Percentiles rank a stretch among this genome's conserved stretches.
These are phyloP conservation scores for Micoletzkya japonica DNA, from an alignment of 2,888 invertebrate genomes.

Conservation along the genomic window DNA sequence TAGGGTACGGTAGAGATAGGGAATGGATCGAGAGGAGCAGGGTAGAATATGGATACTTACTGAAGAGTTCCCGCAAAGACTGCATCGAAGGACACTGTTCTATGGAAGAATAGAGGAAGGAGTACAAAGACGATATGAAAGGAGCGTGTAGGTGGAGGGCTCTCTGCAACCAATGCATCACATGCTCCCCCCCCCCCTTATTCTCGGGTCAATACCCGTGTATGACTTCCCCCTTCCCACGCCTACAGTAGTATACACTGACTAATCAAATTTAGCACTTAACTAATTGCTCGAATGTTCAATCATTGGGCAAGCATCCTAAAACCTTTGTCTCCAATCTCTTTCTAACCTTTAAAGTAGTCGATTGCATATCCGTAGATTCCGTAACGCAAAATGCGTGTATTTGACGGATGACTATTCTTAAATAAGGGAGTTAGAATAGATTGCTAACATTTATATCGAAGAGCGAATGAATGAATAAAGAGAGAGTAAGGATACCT, in stretches of 20 bases:
- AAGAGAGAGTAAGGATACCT: constrained; percentile 31
- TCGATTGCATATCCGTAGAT: constrained; percentile 36
- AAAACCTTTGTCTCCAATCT: background rate
- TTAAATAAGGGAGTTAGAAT: background rate
- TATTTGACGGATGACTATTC: constrained; percentile 33
- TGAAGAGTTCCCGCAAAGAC: constrained; percentile 35
- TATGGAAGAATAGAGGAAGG: constrained; percentile 39
- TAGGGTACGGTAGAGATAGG: background rate
- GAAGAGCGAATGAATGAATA: too few species aligned
- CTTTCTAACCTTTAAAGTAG: constrained; percentile 33
- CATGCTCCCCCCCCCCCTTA: background rate
- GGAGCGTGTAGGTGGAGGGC: constrained; percentile 37
- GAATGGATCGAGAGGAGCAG: background rate
- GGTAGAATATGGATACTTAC: constrained; percentile 28
- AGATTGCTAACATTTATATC: too few species aligned
- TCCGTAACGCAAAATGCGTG: constrained; percentile 41
- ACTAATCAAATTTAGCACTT: too few species aligned
- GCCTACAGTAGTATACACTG: too few species aligned
- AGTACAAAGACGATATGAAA: constrained; percentile 35
- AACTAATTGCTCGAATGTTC: too few species aligned
- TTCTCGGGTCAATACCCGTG: background rate
- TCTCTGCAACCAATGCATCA: background rate
- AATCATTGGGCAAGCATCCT: too few species aligned
- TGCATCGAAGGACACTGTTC: constrained; percentile 42
- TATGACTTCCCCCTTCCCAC: background rate